Base-by-base conservation (phyloP, 2,797 vertebrate species). In the Pseudopleuronectes americanus region DNA sequence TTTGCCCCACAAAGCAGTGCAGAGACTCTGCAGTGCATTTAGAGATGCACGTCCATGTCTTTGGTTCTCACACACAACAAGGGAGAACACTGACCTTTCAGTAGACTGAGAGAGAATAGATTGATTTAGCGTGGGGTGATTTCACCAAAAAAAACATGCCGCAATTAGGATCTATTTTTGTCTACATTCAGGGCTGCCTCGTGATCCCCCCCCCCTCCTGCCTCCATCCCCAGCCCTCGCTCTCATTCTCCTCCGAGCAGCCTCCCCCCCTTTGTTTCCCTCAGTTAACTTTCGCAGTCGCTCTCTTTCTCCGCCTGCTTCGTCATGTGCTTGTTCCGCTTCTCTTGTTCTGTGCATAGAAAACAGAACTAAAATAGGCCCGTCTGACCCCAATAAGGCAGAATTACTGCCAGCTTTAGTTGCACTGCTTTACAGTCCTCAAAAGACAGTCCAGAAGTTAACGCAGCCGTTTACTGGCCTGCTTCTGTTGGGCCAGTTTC, bases 151-250 rank as follows among this genome's bases (percentile, higher is more conserved):
- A 45, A 55, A 86, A 81, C 72, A 83, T 62, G 59, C 80, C 12
- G 74, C 84, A 90, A 89, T 87, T 81, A 83, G 74, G 55, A 83
- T 90, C 86, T 90, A 89, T 89, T 90, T 87, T 87, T 68, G 76
- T 77, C 68, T 0, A 73, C 84, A 84, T 80, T 77, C 83, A 85
- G 69, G 76, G 70, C 77, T 78, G 67, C 82, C 77, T 91, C 64
- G 73, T 87, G 88, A 91, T 78, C 58, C 54, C 53, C 71, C 74
- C 24, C 24, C 23, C 63, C 62, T 59, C 64, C 66, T 47, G 8
- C 67, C 49, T 75, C 47, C 56, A 64, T 72, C 55, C 79, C 67
- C 47, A 51, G 71, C 59, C 49, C 71, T 65, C 10, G 24, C 24
- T 79, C 65, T 77, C 48, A 57, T 76, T 55, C 71, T 81, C 19